Evolutionary conservation across 2,797 vertebrate species (phyloP), one percentile per base, ranked within the genome.

Genomic region (Sebastes glaucus): DNA sequence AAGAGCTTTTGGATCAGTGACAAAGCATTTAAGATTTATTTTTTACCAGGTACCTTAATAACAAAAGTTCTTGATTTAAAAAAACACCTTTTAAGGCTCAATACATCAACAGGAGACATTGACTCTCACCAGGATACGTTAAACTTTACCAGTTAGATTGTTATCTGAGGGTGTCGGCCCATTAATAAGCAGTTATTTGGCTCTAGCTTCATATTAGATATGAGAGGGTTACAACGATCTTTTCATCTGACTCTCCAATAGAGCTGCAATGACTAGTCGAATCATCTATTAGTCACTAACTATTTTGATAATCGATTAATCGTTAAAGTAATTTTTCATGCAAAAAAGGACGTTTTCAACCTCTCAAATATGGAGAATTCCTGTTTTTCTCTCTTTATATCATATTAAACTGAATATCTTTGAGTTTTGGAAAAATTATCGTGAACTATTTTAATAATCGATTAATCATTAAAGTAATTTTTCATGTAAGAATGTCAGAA

Each of bases 1-100:
- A 72, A 80, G 22, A 81, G 52, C 69, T 76, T 78, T 11, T 73
- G 74, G 81, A 84, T 70, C 84, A 16, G 61, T 42, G 70, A 76
- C 78, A 64, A 83, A 3, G n/a, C 38, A 32, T 61, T 61, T 77
- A 62, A 62, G 53, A 66, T 27, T 38, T 14, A 11, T 13, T 8
- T n/a, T 8, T 67, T 63, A 52, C 8, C 46, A 52, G 49, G 18
- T 52, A 52, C 49, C 49, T 59, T 53, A 16, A 60, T 7, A 16
- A 42, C 14, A 20, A 23, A 71, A 13, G 11, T 25, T 66, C n/a
- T 11, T 64, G 5, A 25, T 55, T 55, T 55, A 23, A 55, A 55
- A 55, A 55, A 11, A 5, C 2, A 33, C 11, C 4, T 38, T 46
- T 30, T 46, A 16, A 60, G 27, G 28, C 27, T 53, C 6, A 62